phyloP scores from a whole-genome alignment of 2,797 vertebrate species.

The Scolopax rusticola region DNA sequence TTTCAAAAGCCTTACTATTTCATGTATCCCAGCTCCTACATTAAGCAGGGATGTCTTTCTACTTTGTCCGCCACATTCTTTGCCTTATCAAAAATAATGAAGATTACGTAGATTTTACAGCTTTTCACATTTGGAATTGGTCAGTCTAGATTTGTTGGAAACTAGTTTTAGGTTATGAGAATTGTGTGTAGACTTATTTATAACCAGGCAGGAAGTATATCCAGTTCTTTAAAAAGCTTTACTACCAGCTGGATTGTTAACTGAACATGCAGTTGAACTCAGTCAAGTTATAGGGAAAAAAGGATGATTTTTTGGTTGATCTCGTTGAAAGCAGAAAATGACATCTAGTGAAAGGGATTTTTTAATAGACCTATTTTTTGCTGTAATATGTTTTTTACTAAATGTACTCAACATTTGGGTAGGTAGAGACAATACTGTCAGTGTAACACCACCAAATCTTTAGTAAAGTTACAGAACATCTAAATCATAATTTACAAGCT shows the following conservation, averaged over 20 bases:
- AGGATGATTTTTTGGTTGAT: background rate
- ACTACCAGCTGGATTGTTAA: background rate
- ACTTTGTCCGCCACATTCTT: background rate
- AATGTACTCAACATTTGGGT: background rate
- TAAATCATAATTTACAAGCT: background rate
- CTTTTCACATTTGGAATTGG: background rate
- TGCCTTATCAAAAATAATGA: background rate
- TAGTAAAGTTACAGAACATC: background rate
- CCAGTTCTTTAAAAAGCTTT: background rate
- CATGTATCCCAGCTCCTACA: background rate
- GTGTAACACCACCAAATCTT: background rate
- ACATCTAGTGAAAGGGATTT: background rate
- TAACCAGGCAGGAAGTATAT: background rate
- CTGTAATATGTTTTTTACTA: background rate
- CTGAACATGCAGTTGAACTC: background rate
- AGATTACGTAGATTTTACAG: background rate
- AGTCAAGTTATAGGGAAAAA: background rate
- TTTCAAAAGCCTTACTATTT: background rate
- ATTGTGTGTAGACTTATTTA: background rate
- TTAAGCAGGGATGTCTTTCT: background rate
- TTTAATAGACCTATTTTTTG: background rate
- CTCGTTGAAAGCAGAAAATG: background rate
- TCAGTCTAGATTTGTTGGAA: background rate
- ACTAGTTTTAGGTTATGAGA: background rate
- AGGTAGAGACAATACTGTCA: background rate